These are phyloP conservation scores for Sebastiscus tertius DNA, from an alignment of 2,797 vertebrate species.

Conservation along the genomic window DNA sequence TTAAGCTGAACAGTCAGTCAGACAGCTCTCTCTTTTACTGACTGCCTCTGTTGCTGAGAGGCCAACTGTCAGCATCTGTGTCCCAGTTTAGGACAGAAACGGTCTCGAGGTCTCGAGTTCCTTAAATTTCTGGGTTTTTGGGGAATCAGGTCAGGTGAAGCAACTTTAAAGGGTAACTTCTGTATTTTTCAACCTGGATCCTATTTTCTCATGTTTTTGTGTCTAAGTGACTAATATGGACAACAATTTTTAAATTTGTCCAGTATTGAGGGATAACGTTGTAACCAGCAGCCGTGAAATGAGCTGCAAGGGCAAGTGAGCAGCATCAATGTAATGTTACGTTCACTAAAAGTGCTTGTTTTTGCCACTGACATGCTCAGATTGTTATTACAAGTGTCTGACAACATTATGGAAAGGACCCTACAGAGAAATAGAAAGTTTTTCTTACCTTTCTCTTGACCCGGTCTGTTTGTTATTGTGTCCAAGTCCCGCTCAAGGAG, in stretches of 20 bases:
- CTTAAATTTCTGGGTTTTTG: slow-evolving; percentile 1
- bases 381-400: background rate
- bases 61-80: background rate
- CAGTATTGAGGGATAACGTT: background rate
- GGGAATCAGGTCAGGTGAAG: background rate
- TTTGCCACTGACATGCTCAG: background rate
- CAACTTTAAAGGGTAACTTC: background rate
- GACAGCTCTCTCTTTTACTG: background rate
- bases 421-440: rapidly evolving
- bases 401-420: no score
- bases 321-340: no score
- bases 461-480: no score
- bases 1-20: background rate
- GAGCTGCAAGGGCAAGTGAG: no score
- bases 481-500: no score
- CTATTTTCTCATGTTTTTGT: background rate
- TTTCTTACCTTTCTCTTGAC: no score
- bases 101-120: background rate
- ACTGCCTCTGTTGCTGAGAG: background rate
- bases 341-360: background rate
- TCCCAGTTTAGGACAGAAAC: background rate
- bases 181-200: background rate
- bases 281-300: no score
- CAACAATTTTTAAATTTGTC: background rate
- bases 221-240: background rate